Evolutionary conservation across 2,888 invertebrate genomes (phyloP).

Genomic region (Platycheirus albimanus): DNA sequence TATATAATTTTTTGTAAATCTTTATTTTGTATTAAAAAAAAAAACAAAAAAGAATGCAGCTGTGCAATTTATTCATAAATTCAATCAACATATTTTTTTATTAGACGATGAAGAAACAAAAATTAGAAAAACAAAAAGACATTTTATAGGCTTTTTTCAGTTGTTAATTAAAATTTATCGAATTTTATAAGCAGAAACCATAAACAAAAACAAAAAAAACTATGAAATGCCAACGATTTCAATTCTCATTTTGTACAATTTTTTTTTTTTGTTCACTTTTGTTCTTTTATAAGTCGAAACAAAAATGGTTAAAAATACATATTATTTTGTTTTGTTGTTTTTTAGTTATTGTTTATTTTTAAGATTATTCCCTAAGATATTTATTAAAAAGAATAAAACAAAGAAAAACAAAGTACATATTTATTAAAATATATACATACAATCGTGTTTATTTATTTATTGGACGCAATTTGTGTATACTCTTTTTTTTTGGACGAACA

Average conservation of each 20-base stretch:
- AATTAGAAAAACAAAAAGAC: slow-evolving; percentile 55
- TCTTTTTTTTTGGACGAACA: too few species aligned
- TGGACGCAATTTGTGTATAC: too few species aligned
- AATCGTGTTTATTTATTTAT: slow-evolving; percentile 39
- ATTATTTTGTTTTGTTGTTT: slow-evolving; percentile 69
- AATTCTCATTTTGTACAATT: slow-evolving; percentile 58
- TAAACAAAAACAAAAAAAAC: too few species aligned
- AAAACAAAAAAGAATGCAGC: too few species aligned
- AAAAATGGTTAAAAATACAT: slow-evolving; percentile 38
- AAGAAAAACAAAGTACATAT: slow-evolving; percentile 51
- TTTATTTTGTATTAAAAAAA: slow-evolving; percentile 16
- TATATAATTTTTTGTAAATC: slow-evolving; percentile 29
- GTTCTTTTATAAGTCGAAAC: too few species aligned
- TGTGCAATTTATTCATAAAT: slow-evolving; percentile 29
- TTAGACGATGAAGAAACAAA: slow-evolving; percentile 19
- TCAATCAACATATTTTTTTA: slow-evolving; percentile 5
- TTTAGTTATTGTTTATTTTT: slow-evolving; percentile 70
- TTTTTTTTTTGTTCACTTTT: slow-evolving; percentile 28
- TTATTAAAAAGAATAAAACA: slow-evolving; percentile 63
- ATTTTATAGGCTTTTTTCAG: slow-evolving; percentile 27
- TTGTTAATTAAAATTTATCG: slow-evolving; percentile 27
- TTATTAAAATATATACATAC: slow-evolving; percentile 53
- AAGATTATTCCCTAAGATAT: slow-evolving; percentile 67
- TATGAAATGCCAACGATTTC: slow-evolving; percentile 37
- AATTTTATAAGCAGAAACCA: slow-evolving; percentile 20